These are phyloP conservation scores for Oryzias javanicus DNA, from an alignment of 2,113 vertebrate genomes.

Conservation along the genomic window DNA sequence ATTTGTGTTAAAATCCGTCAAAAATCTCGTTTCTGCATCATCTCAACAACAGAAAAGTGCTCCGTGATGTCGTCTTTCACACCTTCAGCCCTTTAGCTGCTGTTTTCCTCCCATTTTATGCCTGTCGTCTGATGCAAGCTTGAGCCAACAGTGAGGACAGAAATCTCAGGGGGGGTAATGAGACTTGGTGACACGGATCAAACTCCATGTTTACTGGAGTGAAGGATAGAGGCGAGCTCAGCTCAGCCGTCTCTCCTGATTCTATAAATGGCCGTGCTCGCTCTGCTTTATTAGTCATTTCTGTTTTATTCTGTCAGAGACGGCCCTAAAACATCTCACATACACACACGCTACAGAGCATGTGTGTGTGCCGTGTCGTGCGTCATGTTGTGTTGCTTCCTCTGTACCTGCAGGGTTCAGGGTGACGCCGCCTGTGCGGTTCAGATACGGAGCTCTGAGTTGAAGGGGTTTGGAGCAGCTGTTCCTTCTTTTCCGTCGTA, in stretches of 20 bases:
- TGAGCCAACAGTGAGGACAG: neutral
- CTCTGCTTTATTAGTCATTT: constrained; percentile 23
- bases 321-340: neutral
- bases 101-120: neutral
- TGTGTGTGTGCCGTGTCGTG: neutral
- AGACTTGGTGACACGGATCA: constrained; percentile 5
- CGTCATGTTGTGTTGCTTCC: neutral
- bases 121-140: neutral
- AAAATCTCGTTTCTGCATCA: too few relatives aligned
- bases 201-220: constrained; percentile 1
- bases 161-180: neutral
- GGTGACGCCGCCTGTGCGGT: neutral
- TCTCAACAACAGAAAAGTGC: too few relatives aligned
- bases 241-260: neutral
- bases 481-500: neutral
- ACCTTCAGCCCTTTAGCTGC: too few relatives aligned
- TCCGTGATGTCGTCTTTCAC: too few relatives aligned
- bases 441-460: constrained; percentile 1
- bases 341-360: neutral
- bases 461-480: neutral
- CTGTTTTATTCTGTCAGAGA: neutral
- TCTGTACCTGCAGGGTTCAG: neutral
- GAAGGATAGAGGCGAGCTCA: constrained; percentile 7
- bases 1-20: too few relatives aligned
- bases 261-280: constrained; percentile 25